phyloP scores from a whole-genome alignment of 2,888 invertebrate genomes.

The Pseudococcus jackbeardsleyi region DNA sequence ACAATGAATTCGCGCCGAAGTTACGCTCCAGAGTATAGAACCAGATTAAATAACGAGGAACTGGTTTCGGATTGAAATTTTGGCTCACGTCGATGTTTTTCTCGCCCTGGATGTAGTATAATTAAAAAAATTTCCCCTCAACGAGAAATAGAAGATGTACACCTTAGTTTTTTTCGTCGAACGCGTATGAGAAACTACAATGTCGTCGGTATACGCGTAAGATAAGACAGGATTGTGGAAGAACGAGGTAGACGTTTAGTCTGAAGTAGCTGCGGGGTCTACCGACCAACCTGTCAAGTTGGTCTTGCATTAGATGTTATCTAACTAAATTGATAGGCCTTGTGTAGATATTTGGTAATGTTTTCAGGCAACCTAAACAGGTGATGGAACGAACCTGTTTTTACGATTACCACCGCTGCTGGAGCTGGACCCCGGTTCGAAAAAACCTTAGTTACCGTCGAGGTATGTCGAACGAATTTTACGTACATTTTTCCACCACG shows the following conservation, averaged over 20 bases:
- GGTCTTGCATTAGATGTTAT: conserved; percentile 65
- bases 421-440: conserved; percentile 16
- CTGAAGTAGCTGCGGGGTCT: conserved; percentile 65
- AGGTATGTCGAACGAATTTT: conserved; percentile 41
- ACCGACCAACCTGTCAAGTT: conserved; percentile 65
- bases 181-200: conserved; percentile 56
- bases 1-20: not conserved
- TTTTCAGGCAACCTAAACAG: conserved; percentile 65
- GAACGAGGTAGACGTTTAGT: conserved; percentile 59
- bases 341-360: conserved; percentile 66
- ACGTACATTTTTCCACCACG: not conserved
- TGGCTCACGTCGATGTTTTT: not conserved
- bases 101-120: not conserved
- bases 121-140: conserved; percentile 24
- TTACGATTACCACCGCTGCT: conserved; percentile 49
- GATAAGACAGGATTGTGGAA: conserved; percentile 61
- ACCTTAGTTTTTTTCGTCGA: not conserved
- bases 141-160: too few species aligned
- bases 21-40: not conserved
- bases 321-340: conserved; percentile 66
- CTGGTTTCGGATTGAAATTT: not conserved
- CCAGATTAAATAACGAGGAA: not conserved
- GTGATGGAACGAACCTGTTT: conserved; percentile 66
- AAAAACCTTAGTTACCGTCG: not conserved
- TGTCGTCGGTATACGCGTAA: conserved; percentile 58